Evolutionary conservation across 2,888 invertebrate species (phyloP), one percentile per base, ranked within the genome.

Genomic region (Euproctis similis): DNA sequence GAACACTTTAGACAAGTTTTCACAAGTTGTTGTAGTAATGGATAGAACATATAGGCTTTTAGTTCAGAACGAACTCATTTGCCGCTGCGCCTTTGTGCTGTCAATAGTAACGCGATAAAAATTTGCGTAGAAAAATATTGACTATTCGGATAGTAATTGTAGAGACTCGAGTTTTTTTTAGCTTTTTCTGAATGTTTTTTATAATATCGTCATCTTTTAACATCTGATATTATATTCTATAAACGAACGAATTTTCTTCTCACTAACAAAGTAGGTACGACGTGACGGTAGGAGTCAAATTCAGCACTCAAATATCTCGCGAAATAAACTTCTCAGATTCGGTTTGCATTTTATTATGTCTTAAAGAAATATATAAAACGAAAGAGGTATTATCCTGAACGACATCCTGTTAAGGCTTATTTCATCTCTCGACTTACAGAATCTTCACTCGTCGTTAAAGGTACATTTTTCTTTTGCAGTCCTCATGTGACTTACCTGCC

Each of bases 381-480:
- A 68, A 72, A 62, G 66, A 66, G 72, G 70, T 63, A 80, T 80
- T 76, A 81, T 77, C 73, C 73, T 77, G 72, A 81, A 82, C 67
- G 81, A 80, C 78, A 76, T 80, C 80, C 77, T 75, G 80, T 80
- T 77, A 78, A 72, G 72, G 81, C 80, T 84, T 82, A 81, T 81
- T 82, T 76, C 78, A 75, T 65, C 72, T 69, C 65, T 67, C 71
- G 66, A 68, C 72, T 77, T 60, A 58, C 65, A 72, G 73, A 75
- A 77, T 78, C 71, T 71, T 80, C 67, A 72, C 74, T 76, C 62
- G 71, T 74, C 77, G 81, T 81, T 80, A 80, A 80, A 81, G 73
- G 81, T 78, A 82, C 81, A 84, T 84, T 84, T 84, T 84, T 84
- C 84, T 84, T 81, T 81, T 59, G 67, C 74, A 78, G 78, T 75